Base-by-base conservation (phyloP, 1,140 invertebrate genomes). In the Lasioglossum albipes region DNA sequence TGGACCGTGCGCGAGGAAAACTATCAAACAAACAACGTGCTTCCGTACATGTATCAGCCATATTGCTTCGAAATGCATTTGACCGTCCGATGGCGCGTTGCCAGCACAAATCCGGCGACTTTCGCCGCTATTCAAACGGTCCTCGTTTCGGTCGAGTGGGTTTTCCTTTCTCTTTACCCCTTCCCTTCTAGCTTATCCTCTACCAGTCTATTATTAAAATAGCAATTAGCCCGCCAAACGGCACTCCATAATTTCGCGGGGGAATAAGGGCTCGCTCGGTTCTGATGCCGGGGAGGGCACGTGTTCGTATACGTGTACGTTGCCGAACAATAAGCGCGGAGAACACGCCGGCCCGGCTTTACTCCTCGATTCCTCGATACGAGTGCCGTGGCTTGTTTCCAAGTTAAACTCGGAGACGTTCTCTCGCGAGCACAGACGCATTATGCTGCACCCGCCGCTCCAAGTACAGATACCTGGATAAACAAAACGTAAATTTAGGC, bases 371-470 rank as follows among this genome's bases (percentile, higher is more conserved):
- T 42, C 71, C 66, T 77, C 84, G 82, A 86, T 80, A 81, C 42
- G 74, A 72, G 75, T 69, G n/a, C 72, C 71, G 72, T 86, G 87
- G 86, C 84, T 84, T 84, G 83, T 81, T 82, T 86, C 87, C 87
- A 88, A 88, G 86, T 88, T 88, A 88, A 87, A 86, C 87, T 86
- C 62, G 80, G 73, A 74, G 82, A 80, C 76, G 81, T 84, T 83
- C 57, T 83, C 57, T 61, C 64, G 64, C 78, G 65, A 84, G 75
- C 59, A 65, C 73, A 64, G n/a, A 41, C 31, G 64, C 61, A 71
- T 72, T 68, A 84, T 66, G 73, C 52, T 67, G 42, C 72, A 57
- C 62, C 16, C 45, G 22, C 41, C 61, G 62, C 52, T 57, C 57
- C 5, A 72, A 83, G 57, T 82, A 76, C 64, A 64, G 67, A 62